Percentiles rank a stretch among this genome's conserved stretches.
These are phyloP conservation scores for Sesamia nonagrioides DNA, from an alignment of 1,140 invertebrate genomes.

Conservation along the genomic window DNA sequence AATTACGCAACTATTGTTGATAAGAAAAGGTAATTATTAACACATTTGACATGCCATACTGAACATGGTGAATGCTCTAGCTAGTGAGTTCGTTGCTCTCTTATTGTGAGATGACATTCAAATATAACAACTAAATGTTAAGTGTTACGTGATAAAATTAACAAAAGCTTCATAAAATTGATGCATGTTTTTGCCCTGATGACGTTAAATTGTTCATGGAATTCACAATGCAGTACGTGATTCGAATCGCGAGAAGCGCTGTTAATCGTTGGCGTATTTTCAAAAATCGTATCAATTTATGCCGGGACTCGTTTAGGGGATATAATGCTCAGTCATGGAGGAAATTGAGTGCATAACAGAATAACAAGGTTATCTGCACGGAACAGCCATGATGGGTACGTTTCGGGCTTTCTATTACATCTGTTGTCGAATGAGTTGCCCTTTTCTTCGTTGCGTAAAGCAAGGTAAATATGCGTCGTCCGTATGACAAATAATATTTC, in stretches of 20 bases:
- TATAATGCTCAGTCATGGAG: constrained; percentile 33
- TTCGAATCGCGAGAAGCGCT: constrained; percentile 2
- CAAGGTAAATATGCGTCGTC: constrained; percentile 12
- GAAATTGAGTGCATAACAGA: constrained; percentile 35
- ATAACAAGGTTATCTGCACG: constrained; percentile 28
- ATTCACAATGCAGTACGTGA: constrained; percentile 2
- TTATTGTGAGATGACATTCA: constrained; percentile 17
- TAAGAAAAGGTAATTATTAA: not conserved
- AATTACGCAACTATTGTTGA: not conserved
- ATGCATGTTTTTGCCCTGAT: constrained; percentile 9
- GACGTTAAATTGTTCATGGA: constrained; percentile 36
- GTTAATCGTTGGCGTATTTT: constrained; percentile 14
- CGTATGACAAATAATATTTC: not conserved
- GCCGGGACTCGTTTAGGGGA: not conserved
- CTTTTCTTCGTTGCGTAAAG: constrained; percentile 22
- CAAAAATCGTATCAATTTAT: not conserved
- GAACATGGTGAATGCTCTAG: not conserved
- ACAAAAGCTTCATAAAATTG: constrained; percentile 19
- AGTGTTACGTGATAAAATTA: constrained; percentile 27
- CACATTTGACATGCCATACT: constrained; percentile 5
- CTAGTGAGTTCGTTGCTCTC: constrained; percentile 4
- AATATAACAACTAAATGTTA: constrained; percentile 10
- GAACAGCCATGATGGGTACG: constrained; percentile 18
- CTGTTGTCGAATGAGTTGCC: constrained; percentile 31
- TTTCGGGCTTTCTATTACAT: constrained; percentile 26